Evolutionary conservation across 2,797 vertebrate species (phyloP).

Genomic region (Meda fulgida): DNA sequence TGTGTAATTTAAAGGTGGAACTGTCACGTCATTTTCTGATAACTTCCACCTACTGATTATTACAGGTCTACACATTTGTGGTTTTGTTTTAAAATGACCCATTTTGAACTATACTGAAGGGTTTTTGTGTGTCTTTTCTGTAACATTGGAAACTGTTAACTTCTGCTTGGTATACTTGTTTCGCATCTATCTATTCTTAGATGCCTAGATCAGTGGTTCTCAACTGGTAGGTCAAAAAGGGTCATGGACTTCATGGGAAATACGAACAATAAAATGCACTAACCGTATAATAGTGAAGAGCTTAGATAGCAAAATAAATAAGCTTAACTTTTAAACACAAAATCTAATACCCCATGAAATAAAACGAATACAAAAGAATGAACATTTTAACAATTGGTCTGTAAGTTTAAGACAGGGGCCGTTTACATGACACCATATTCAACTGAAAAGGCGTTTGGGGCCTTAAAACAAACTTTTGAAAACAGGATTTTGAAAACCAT

Average conservation of each 20-base stretch:
- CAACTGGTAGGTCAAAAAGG: neutral
- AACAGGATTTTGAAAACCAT: no score
- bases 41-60: neutral
- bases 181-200: neutral
- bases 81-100: neutral
- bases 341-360: neutral
- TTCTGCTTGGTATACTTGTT: constrained; percentile 14
- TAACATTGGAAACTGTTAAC: constrained; percentile 1
- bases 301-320: neutral
- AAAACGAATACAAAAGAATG: neutral
- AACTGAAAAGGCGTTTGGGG: no score
- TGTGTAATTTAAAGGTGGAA: neutral
- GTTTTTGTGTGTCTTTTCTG: neutral
- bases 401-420: neutral
- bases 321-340: neutral
- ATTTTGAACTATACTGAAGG: neutral
- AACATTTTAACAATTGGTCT: neutral
- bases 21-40: neutral
- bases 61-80: neutral
- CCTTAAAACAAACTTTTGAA: no score
- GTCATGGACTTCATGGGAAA: neutral
- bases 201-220: neutral
- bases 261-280: neutral
- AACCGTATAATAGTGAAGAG: neutral
- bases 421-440: no score